These are phyloP conservation scores for Ariopsis seemanni DNA, from an alignment of 2,113 vertebrate species.

Conservation along the genomic window DNA sequence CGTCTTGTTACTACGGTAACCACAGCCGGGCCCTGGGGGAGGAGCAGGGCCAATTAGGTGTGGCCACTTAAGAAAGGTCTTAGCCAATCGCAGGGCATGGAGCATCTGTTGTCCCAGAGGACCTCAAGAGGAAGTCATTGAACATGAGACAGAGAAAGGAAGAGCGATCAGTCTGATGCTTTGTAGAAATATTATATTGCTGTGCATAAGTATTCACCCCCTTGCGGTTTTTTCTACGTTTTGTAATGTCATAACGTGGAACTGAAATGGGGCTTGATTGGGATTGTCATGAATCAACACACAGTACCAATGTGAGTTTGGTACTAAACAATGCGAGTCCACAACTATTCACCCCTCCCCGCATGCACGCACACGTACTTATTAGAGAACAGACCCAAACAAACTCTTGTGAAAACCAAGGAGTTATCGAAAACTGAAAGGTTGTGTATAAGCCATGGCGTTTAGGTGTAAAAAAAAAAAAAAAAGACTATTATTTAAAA, in stretches of 20 bases:
- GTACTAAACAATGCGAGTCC: not conserved
- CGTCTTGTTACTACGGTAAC: conserved; percentile 28
- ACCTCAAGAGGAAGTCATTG: not conserved
- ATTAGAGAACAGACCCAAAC: not conserved
- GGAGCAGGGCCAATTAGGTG: conserved; percentile 4
- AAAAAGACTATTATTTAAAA: too few relatives aligned
- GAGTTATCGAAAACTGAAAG: too few relatives aligned
- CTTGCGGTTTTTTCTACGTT: not conserved
- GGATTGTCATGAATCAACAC: not conserved
- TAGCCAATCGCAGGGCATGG: conserved; percentile 36
- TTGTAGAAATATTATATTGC: not conserved
- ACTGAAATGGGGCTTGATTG: not conserved
- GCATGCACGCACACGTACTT: not conserved
- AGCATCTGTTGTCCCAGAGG: conserved; percentile 18
- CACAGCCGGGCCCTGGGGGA: not conserved
- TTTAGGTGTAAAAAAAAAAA: not conserved
- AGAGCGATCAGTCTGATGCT: not conserved
- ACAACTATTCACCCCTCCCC: not conserved
- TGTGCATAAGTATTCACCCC: not conserved
- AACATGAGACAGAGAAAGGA: not conserved
- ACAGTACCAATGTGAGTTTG: not conserved
- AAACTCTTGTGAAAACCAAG: not conserved
- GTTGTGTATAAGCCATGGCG: too few relatives aligned
- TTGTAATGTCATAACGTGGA: not conserved
- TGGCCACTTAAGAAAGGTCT: conserved; percentile 26